Base-by-base conservation (phyloP, 2,113 vertebrate species). In the Muscicapa adusta region DNA sequence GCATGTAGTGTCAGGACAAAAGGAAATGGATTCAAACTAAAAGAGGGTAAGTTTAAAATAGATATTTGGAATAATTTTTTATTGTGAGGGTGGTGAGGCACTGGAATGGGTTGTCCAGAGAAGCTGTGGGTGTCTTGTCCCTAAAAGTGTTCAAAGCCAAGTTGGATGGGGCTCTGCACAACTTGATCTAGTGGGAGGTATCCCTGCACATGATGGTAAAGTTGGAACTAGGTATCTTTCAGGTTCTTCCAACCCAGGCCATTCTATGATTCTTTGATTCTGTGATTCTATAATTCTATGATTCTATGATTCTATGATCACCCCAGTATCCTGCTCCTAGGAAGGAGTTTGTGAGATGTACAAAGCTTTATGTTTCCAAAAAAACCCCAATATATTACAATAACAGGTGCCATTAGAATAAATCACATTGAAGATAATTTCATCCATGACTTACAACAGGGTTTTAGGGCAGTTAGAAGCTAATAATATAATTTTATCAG, bases 401-500 rank as follows among this genome's bases (percentile, higher is more conserved):
- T 54, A 61, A 18, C 3, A 68, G 4, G 6, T 31, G 8, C 16
- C 29, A 33, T 20, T n/a, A 65, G 34, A 74, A 80, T 61, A 58
- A 61, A 70, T 42, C 18, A 70, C 34, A 76, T 33, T 66, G 84
- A 95, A 80, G 79, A 63, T 77, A 65, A 71, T 95, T 95, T 96
- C 38, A 77, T 73, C 54, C 23, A 18, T 62, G 36, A 75, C 2
- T 72, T 90, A 10, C 8, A 66, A 43, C 2, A 56, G 20, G 16
- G 5, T 57, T 83, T 54, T 90, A 34, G 19, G 50, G 43, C 67
- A 93, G 38, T 47, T 79, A 54, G 43, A 94, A 91, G 45, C 25
- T 18, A 95, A 76, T 47, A 50, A 71, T 93, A 38, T 89, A 63
- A 71, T 94, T 96, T 97, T 88, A 88, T 92, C 65, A 93, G 58